A percentile compares a stretch with the other conserved stretches of the same genome.
phyloP scores from a whole-genome alignment of 1,140 invertebrate species.

The Drosophila pruinosa region DNA sequence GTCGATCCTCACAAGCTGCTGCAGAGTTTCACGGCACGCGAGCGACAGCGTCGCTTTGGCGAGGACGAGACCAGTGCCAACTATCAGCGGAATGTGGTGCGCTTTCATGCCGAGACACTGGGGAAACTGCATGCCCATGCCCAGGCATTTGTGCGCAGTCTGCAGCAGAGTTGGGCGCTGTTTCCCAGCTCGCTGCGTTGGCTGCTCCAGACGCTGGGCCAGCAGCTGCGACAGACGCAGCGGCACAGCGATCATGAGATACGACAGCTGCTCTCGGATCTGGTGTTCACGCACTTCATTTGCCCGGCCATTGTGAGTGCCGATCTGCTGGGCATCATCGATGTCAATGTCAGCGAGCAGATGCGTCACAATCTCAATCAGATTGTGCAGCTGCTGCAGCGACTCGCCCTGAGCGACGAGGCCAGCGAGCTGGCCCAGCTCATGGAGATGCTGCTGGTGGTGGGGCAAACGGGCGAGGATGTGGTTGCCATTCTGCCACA shows the following conservation, averaged over 20 bases:
- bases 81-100: conserved; percentile 88
- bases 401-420: conserved; percentile 92
- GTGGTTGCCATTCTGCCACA: conserved; percentile 85
- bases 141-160: conserved; percentile 91
- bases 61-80: conserved; percentile 86
- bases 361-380: conserved; percentile 97
- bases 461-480: conserved; percentile 85
- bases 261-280: conserved; percentile 93
- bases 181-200: conserved; percentile 94
- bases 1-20: conserved; percentile 94
- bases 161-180: conserved; percentile 94
- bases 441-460: conserved; percentile 87
- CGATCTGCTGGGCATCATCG: conserved; percentile 97
- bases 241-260: conserved; percentile 87
- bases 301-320: conserved; percentile 98
- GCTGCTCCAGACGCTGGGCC: conserved; percentile 90
- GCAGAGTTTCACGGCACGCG: conserved; percentile 83
- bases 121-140: conserved; percentile 91
- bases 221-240: conserved; percentile 87
- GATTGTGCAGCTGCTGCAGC: conserved; percentile 95
- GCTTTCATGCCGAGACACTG: conserved; percentile 91
- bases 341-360: conserved; percentile 95
- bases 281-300: conserved; percentile 97
- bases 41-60: conserved; percentile 88
- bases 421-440: conserved; percentile 91